Evolutionary conservation across 2,888 invertebrate genomes (phyloP), one percentile per base, ranked within the genome.

Genomic region (Achlya flavicornis): DNA sequence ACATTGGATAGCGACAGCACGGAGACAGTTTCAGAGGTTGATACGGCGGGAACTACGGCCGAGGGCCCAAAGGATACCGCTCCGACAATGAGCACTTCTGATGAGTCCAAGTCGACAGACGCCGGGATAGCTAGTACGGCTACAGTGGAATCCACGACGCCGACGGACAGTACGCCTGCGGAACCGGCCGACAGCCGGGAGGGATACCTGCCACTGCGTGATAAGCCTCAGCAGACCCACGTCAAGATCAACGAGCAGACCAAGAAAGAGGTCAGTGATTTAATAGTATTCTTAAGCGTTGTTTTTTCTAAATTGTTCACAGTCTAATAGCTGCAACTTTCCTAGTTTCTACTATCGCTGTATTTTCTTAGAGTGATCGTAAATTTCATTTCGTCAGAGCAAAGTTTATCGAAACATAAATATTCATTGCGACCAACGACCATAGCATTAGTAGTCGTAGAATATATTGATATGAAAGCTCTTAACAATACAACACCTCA

Each of bases 221-320:
- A 94, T 80, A 93, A 93, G 71, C 92, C 92, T 61, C 90, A 87
- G 70, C 91, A 91, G 78, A 93, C 89, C 64, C 89, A 92, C 81
- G 94, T 93, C 76, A 93, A 93, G 84, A 93, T 93, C 86, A 94
- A 91, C 86, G 94, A 93, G 74, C 92, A 94, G 80, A 93, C 93
- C 67, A 94, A 94, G 79, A 94, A 94, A 91, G 94, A 94, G 94
- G 94, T 94, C 86, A 93, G 94, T 91, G 84, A 86, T 85, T 88
- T 86, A 85, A 83, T 79, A 83, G 79, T 78, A 83, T 41, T 77
- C 78, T 77, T 73, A 76, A 78, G 76, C 78, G 77, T 79, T 73
- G 80, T 81, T 81, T 85, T 86, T 84, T 81, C 81, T 84, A 81
- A 86, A 84, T 85, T 85, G 85, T 89, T 89, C 87, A 89, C 89